Percentiles rank a stretch among this genome's conserved stretches.
Evolutionary conservation across 2,113 vertebrate species (phyloP).

Genomic region (Ptyas mucosa): DNA sequence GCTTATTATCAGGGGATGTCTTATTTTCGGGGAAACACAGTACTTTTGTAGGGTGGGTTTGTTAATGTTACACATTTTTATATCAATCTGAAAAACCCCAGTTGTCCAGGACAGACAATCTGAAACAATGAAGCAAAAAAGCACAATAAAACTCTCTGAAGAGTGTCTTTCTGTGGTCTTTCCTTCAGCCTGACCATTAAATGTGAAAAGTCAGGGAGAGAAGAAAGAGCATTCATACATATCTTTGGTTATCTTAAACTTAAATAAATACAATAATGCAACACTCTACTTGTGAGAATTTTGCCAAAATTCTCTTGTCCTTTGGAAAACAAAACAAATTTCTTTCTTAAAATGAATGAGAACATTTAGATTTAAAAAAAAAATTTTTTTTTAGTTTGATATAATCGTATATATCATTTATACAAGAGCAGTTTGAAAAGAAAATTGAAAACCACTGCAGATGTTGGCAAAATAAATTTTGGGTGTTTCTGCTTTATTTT

Average conservation of each 20-base stretch:
- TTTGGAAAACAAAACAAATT: not conserved
- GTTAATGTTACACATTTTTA: not conserved
- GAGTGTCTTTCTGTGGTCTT: not conserved
- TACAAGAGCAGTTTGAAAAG: not conserved
- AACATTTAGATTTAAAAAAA: not conserved
- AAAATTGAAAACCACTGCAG: not conserved
- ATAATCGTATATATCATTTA: not conserved
- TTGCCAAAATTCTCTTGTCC: not conserved
- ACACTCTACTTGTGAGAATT: not conserved
- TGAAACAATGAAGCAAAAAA: not conserved
- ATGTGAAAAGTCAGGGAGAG: not conserved
- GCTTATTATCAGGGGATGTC: too few relatives aligned
- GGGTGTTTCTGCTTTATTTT: not conserved
- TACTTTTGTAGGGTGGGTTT: not conserved
- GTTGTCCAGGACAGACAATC: not conserved
- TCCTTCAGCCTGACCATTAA: not conserved
- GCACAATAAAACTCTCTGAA: not conserved
- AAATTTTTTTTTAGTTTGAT: not conserved
- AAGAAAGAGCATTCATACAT: not conserved
- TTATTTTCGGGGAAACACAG: too few relatives aligned
- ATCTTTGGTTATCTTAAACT: not conserved
- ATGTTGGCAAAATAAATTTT: not conserved
- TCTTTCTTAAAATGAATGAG: not conserved
- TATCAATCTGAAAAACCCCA: not conserved
- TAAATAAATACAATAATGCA: not conserved